Evolutionary conservation across 2,888 invertebrate genomes (phyloP).

Genomic region (Dioctria rufipes): DNA sequence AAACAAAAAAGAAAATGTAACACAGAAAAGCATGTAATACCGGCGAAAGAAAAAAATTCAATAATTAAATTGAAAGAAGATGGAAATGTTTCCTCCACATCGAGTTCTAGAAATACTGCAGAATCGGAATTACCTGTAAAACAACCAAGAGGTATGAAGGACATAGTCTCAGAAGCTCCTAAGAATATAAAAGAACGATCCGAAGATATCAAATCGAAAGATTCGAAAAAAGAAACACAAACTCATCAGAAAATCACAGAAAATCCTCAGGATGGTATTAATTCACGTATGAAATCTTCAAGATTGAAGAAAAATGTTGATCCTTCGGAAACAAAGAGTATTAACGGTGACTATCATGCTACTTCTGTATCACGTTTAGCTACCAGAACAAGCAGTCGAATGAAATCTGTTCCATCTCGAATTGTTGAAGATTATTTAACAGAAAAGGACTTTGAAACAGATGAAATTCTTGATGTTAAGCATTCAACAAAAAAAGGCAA

Average conservation of each 20-base stretch:
- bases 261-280: neutral
- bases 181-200: neutral
- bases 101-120: too few species aligned
- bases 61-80: too few species aligned
- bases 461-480: neutral
- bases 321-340: neutral
- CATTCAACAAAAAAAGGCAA: neutral
- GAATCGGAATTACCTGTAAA: too few species aligned
- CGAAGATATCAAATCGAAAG: neutral
- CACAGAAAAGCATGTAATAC: neutral
- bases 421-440: conserved; percentile 2
- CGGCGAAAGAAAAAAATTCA: too few species aligned
- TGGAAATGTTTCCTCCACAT: too few species aligned
- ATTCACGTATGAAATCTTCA: neutral
- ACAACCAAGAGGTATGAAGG: too few species aligned
- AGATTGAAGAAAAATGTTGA: neutral
- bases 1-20: neutral
- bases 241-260: neutral
- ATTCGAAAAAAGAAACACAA: neutral
- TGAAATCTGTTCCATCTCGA: neutral
- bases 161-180: too few species aligned
- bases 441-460: neutral
- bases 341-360: neutral
- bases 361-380: neutral
- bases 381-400: conserved; percentile 3